These are phyloP conservation scores for Pinna nobilis DNA, from an alignment of 1,140 invertebrate species.

Conservation along the genomic window DNA sequence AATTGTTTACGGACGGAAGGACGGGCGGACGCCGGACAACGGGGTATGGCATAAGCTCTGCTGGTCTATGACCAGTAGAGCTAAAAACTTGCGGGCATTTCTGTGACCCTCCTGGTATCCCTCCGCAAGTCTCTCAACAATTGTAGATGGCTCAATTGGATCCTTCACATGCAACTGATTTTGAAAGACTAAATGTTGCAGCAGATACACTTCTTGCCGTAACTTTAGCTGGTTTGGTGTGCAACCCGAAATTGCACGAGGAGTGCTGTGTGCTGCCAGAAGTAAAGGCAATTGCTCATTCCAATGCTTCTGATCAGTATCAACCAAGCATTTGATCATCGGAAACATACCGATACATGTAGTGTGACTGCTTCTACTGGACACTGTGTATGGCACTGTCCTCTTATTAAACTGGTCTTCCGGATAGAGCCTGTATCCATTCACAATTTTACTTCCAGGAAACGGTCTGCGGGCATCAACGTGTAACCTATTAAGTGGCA, in stretches of 20 bases:
- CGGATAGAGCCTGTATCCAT: constrained; percentile 20
- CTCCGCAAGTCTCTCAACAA: background rate
- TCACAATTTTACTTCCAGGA: background rate
- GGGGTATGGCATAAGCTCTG: too few species aligned
- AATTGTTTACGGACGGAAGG: too few species aligned
- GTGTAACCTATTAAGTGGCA: constrained; percentile 13
- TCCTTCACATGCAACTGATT: background rate
- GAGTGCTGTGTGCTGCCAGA: background rate
- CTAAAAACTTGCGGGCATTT: background rate
- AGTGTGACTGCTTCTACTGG: background rate
- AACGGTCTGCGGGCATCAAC: constrained; percentile 27
- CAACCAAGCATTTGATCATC: constrained; percentile 5
- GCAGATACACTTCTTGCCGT: background rate
- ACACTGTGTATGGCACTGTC: constrained; percentile 1
- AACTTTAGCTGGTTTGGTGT: background rate
- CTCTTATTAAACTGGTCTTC: constrained; percentile 34
- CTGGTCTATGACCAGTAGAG: too few species aligned
- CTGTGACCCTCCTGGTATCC: background rate
- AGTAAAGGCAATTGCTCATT: background rate
- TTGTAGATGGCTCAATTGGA: background rate
- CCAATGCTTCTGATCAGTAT: background rate
- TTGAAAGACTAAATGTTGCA: background rate
- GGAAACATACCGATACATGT: background rate
- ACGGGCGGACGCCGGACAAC: too few species aligned
- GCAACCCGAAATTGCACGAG: background rate